Conservation (phyloP, 2,888 invertebrate genomes). For the Catocala sponsa region DNA sequence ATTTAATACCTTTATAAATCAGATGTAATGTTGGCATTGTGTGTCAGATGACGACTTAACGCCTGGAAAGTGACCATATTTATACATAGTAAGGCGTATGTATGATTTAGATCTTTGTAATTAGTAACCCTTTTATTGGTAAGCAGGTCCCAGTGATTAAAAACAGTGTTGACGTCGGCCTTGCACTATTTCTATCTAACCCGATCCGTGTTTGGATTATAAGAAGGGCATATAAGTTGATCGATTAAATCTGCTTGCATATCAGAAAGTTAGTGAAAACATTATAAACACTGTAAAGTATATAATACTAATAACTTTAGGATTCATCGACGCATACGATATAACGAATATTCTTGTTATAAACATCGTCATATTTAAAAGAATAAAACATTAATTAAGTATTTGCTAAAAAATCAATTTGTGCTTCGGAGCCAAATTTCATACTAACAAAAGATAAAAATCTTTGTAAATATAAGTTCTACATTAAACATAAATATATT, state of each 20-base stretch:
- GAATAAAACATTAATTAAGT: slow-evolving; percentile 18
- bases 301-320: slow-evolving; percentile 28
- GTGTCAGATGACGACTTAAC: too few relatives aligned
- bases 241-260: slow-evolving; percentile 28
- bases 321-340: slow-evolving; percentile 31
- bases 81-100: too few relatives aligned
- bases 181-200: too few relatives aligned
- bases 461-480: slow-evolving; percentile 9
- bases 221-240: too few relatives aligned
- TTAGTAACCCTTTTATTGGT: too few relatives aligned
- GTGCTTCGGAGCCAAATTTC: slow-evolving; percentile 8
- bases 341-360: slow-evolving; percentile 18
- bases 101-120: too few relatives aligned
- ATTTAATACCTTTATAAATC: too few relatives aligned
- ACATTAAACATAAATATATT: background rate
- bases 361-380: slow-evolving; percentile 20
- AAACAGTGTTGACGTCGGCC: too few relatives aligned
- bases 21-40: too few relatives aligned
- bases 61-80: too few relatives aligned
- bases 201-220: too few relatives aligned
- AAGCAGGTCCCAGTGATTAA: too few relatives aligned
- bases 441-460: slow-evolving; percentile 1
- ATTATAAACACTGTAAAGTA: slow-evolving; percentile 36
- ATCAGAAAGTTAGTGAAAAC: slow-evolving; percentile 27
- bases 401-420: background rate